Evolutionary conservation across 2,113 vertebrate species (phyloP), one percentile per base, ranked within the genome.

Genomic region (Stigmatopora nigra): DNA sequence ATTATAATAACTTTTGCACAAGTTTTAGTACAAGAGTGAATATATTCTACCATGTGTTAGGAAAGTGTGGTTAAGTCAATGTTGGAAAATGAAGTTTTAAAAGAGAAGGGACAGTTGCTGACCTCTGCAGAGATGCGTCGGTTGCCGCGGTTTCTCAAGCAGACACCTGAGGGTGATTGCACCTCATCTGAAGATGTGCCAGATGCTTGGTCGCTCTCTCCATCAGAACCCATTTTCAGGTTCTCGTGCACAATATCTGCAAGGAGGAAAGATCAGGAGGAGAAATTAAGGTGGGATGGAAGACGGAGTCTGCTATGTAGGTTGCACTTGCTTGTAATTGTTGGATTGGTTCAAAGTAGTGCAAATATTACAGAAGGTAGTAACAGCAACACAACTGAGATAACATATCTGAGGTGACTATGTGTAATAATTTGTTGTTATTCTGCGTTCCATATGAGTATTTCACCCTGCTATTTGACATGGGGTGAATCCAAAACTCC

Each of bases 181-280:
- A 97, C 94, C 90, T 97, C 95, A 80, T 97, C 95, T 9, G 95
- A 97, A 52, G 95, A 97, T 0, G 95, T 97, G 70, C 94, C 94
- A 51, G 95, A 98, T 47, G 95, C 93, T 82, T 97, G 95, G 87
- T 98, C 95, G 67, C 95, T 98, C 90, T 98, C 95, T 70, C 95
- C 95, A 65, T 98, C 95, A 1, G 95, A 98, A 53, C 95, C 95
- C 92, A 98, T 96, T 90, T 98, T 98, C 83, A 95, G 82, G 82
- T 98, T 97, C 89, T 98, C 95, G 56, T 97, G 95, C 70, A 98
- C 94, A 68, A 98, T 98, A 85, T 96, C 95, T 98, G 73, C 69
- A 75, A 67, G 6, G 61, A n/a, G 70, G 20, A 16, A 1, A 73
- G 44, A 63, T 13, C 58, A 22, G 20, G 10, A 56, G 46, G 15